phyloP scores from a whole-genome alignment of 2,113 vertebrate genomes.

The Fulmarus glacialis region DNA sequence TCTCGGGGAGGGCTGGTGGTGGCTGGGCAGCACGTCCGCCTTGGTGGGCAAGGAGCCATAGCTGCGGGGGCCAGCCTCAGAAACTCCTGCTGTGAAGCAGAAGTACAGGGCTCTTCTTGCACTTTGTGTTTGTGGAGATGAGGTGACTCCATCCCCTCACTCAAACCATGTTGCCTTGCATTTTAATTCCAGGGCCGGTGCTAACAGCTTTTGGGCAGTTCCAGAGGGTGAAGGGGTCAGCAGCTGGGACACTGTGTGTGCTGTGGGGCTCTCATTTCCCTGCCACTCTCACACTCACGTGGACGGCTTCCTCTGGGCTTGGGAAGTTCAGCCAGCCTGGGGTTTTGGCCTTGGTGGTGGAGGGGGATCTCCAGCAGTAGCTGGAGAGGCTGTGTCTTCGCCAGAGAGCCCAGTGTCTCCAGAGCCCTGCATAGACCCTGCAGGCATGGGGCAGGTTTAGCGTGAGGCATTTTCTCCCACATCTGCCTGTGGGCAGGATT shows the following conservation, averaged over 20 bases:
- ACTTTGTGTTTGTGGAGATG: background rate
- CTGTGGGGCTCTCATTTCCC: background rate
- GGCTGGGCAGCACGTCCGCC: fast-evolving
- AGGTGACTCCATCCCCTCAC: background rate
- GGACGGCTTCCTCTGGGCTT: background rate
- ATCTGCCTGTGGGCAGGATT: background rate
- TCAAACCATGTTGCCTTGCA: fast-evolving
- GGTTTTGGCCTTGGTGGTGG: background rate
- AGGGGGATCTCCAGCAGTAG: background rate
- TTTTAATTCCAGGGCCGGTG: background rate
- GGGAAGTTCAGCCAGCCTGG: background rate
- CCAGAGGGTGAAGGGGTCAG: background rate
- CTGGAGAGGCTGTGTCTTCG: background rate
- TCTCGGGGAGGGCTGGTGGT: background rate
- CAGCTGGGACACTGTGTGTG: background rate
- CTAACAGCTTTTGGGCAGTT: background rate
- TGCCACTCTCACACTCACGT: background rate
- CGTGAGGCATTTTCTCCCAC: background rate
- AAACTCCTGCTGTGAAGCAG: background rate
- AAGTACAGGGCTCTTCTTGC: background rate
- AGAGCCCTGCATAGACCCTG: fast-evolving
- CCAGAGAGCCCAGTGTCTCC: background rate
- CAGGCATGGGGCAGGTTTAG: background rate
- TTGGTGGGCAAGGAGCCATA: background rate
- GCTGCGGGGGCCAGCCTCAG: background rate